Evolutionary conservation across 2,113 vertebrate genomes (phyloP), one percentile per base, ranked within the genome.

Genomic region (Antigone vipio): DNA sequence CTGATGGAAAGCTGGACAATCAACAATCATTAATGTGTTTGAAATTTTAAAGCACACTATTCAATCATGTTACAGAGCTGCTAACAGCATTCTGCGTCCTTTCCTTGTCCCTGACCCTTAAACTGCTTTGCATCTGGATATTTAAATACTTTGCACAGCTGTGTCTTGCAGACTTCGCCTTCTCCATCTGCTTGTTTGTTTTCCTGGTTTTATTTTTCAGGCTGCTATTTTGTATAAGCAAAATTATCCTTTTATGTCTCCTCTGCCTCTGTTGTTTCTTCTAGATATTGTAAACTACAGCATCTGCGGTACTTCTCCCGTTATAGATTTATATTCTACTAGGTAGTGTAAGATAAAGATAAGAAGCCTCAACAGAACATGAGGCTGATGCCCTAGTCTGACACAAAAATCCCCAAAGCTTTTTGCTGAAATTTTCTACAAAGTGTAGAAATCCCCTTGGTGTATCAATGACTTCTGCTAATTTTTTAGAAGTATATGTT

Each of bases 181-280:
- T 93, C 93, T 91, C 97, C 98, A 98, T 98, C 98, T 98, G 98
- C 91, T 97, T 98, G 98, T 98, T 98, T 98, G 97, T 98, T 98
- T 98, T 98, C 96, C 93, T 95, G 93, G 91, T 95, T 96, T 97
- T 94, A 96, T 96, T 98, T 98, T 98, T 97, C 97, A 98, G 97
- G 85, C 96, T 97, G 97, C 90, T 98, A 95, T 98, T 98, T 98
- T 98, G 97, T 97, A 97, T 98, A 98, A 98, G 97, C 98, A 98
- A 97, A 98, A 98, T 98, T 98, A 98, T 98, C 93, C 93, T 97
- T 98, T 97, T 97, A 93, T 96, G 91, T 95, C 92, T 97, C 95
- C 83, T 97, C 91, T 97, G 47, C 84, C 90, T 94, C 79, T 85
- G 74, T 86, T 83, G 68, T 92, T 98, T 97, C 96, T 96, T 95